Conservation (phyloP, 2,113 vertebrate species). For the Toxotes jaculatrix region DNA sequence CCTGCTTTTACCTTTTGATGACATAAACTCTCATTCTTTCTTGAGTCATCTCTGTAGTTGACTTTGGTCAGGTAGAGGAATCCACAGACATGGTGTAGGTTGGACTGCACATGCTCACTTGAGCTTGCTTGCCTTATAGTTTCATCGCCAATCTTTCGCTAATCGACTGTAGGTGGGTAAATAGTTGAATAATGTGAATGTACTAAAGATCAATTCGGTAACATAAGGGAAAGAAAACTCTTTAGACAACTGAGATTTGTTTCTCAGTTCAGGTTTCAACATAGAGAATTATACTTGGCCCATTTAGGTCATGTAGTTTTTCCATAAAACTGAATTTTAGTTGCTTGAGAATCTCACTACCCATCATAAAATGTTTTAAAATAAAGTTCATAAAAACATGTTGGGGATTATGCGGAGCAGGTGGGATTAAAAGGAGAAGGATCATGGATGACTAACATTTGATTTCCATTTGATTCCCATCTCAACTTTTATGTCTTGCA, state of each 20-base stretch:
- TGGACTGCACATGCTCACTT: not conserved
- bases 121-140: not conserved
- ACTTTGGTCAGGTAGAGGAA: not conserved
- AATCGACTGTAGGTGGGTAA: not conserved
- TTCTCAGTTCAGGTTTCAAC: not conserved
- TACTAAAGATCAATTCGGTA: not conserved
- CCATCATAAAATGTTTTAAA: not conserved
- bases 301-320: not conserved
- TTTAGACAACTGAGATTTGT: not conserved
- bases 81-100: not conserved
- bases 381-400: slow-evolving; percentile 7
- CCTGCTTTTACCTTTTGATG: not conserved
- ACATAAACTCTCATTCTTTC: not conserved
- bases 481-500: not conserved
- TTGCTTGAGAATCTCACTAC: not conserved
- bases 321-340: not conserved
- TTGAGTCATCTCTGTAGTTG: not conserved
- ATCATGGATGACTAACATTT: slow-evolving; percentile 9
- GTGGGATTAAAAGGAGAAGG: slow-evolving; percentile 2
- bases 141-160: not conserved
- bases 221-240: not conserved
- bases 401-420: not conserved
- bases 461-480: slow-evolving; percentile 6
- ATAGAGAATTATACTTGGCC: not conserved
- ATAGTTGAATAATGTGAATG: not conserved